Percentiles rank a stretch among this genome's conserved stretches.
Evolutionary conservation across 1,140 invertebrate species (phyloP).

Genomic region (Marisa cornuarietis): DNA sequence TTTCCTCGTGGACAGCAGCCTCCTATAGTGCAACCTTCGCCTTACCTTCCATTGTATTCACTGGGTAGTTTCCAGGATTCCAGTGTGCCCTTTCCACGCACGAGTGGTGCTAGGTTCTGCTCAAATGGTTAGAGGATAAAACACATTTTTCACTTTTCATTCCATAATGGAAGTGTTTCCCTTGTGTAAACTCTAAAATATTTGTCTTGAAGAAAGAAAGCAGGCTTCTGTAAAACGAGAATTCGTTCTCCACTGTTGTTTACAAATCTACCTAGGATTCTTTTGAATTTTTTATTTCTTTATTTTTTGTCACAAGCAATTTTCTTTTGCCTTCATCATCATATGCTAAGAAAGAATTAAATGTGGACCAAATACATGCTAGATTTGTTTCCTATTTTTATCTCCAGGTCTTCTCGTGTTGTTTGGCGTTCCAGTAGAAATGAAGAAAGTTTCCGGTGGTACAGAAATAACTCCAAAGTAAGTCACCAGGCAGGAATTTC

Average conservation of each 20-base stretch:
- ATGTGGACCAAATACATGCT: background rate
- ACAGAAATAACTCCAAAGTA: constrained; percentile 73
- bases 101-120: constrained; percentile 92
- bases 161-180: background rate
- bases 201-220: no score
- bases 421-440: constrained; percentile 82
- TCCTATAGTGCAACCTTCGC: constrained; percentile 22
- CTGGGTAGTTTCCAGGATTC: constrained; percentile 65
- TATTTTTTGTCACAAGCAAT: no score
- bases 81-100: constrained; percentile 93
- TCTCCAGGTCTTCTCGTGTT: constrained; percentile 61
- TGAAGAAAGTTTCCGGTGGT: constrained; percentile 76
- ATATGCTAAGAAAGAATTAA: background rate
- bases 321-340: background rate
- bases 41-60: constrained; percentile 35
- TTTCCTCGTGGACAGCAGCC: constrained; percentile 23
- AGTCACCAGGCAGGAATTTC: constrained; percentile 12
- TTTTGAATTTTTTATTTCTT: no score
- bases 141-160: background rate
- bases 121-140: constrained; percentile 68
- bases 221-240: no score
- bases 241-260: no score
- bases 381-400: background rate
- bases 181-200: background rate
- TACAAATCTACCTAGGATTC: no score